Evolutionary conservation across 2,797 vertebrate species (phyloP).

Genomic region (Halcyon smyrnensis): DNA sequence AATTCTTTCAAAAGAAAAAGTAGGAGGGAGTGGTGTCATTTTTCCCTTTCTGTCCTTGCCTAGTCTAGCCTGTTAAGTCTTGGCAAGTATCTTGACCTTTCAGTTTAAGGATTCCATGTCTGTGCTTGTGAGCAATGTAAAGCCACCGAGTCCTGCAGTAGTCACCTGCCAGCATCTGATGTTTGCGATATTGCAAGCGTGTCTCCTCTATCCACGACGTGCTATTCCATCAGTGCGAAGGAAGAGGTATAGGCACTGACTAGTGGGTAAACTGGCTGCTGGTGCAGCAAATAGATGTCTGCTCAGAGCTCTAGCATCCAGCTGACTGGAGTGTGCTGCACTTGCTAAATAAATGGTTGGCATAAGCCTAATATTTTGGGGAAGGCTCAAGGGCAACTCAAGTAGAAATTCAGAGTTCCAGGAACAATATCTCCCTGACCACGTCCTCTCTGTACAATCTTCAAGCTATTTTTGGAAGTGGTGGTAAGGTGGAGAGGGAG

Average conservation of each 20-base stretch:
- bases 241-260: neutral
- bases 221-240: neutral
- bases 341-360: neutral
- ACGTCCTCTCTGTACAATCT: slow-evolving; percentile 40
- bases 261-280: neutral
- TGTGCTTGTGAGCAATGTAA: neutral
- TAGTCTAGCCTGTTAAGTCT: neutral
- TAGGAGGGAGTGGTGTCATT: neutral
- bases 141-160: neutral
- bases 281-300: neutral
- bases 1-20: slow-evolving; percentile 53
- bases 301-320: neutral
- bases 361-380: slow-evolving; percentile 32
- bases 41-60: neutral
- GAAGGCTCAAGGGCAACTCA: slow-evolving; percentile 42
- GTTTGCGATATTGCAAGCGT: neutral
- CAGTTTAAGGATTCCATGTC: neutral
- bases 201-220: fast-evolving
- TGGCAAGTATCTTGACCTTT: neutral
- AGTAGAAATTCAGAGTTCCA: slow-evolving; percentile 38
- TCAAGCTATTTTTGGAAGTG: slow-evolving; percentile 58
- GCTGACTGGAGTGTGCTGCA: neutral
- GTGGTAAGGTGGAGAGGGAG: slow-evolving; percentile 38
- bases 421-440: slow-evolving; percentile 4
- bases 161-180: neutral